Base-by-base conservation (phyloP, 2,888 invertebrate genomes). In the Pseudococcus jackbeardsleyi region DNA sequence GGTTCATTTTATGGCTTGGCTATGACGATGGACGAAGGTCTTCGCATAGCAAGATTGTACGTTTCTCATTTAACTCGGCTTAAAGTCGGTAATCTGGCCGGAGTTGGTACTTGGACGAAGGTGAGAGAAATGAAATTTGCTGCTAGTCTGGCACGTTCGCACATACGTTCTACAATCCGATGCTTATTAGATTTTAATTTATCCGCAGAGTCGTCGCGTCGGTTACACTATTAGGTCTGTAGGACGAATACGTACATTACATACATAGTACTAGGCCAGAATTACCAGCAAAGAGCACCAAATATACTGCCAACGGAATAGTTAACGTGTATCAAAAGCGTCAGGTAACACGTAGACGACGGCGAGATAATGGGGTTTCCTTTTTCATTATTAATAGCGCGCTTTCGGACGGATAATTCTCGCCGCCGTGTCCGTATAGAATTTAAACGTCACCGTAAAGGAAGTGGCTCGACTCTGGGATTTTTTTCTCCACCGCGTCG, bases 311-410 rank as follows among this genome's bases (percentile, higher is more conserved):
- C n/a, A 59, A 59, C 59, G 79, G 19, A 79, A 79, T 46, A 19
- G 39, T 79, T 46, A 79, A 79, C 79, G 17, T 72, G 68, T 79
- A 79, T 79, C 42, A 42, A 72, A 72, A 11, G 42, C n/a, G 79
- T 79, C 79, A 79, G 79, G 42, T 79, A 79, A 79, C 79, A 79
- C 79, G 79, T 79, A 79, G 79, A 79, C 79, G 46, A 42, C 79
- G 79, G 33, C 42, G 42, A 79, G 79, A 42, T 79, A 79, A 79
- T 79, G 79, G 79, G 68, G 79, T 79, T 79, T 79, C 79, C 79
- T 79, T 79, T 79, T 79, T 79, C 79, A 79, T 79, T 79, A 79
- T 79, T 79, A 79, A 79, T 79, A 79, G 79, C 79, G 33, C 72
- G 79, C 42, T 79, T 42, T 46, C 79, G 39, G 79, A 79, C 22